Conservation (phyloP, 1,140 invertebrate species). For the Hycleus cichorii region DNA sequence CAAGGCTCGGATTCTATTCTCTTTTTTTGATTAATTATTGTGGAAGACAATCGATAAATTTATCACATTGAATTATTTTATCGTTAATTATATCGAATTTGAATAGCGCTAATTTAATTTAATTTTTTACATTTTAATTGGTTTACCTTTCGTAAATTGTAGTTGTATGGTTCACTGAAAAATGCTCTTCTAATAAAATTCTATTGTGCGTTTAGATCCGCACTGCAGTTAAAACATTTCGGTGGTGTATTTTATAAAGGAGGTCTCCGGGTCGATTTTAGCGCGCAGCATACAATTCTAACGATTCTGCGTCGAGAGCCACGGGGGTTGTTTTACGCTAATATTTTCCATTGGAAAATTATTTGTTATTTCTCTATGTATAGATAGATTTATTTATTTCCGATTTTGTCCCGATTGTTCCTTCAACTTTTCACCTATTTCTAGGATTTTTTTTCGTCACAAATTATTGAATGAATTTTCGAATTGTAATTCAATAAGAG, state of each 20-base stretch:
- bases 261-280: not conserved
- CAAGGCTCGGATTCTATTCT: not conserved
- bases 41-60: not conserved
- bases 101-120: not conserved
- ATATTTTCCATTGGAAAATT: not conserved
- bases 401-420: not conserved
- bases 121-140: not conserved
- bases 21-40: not conserved
- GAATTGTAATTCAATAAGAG: no score
- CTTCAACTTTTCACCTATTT: not conserved
- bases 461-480: no score
- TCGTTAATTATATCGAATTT: no score
- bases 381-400: not conserved
- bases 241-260: not conserved
- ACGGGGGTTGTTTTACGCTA: not conserved
- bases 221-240: no score
- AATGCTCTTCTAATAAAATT: no score
- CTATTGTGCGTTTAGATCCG: no score
- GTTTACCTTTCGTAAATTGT: not conserved
- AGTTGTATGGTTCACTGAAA: not conserved
- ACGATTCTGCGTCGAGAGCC: not conserved
- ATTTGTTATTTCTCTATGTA: no score
- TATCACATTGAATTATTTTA: no score
- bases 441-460: no score
- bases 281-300: not conserved